Evolutionary conservation across 2,797 vertebrate genomes (phyloP).

Genomic region (Craterocephalus amniculus): DNA sequence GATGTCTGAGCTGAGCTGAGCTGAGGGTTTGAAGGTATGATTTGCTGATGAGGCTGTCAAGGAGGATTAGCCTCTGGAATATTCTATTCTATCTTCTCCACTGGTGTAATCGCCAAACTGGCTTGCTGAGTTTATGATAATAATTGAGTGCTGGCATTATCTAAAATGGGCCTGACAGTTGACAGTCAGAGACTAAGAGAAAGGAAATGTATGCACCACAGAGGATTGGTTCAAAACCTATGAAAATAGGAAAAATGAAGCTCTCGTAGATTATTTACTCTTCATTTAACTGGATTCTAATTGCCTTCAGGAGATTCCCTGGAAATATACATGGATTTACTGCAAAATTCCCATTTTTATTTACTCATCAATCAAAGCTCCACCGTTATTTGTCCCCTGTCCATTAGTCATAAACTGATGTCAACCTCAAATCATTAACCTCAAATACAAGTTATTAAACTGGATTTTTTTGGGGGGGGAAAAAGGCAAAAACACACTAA

Average conservation of each 20-base stretch:
- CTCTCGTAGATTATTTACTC: background rate
- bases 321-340: background rate
- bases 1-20: background rate
- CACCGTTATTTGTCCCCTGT: background rate
- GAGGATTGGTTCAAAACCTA: constrained; percentile 30
- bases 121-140: constrained; percentile 52
- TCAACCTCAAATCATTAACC: background rate
- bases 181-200: constrained; percentile 34
- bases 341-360: background rate
- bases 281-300: background rate
- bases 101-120: constrained; percentile 61
- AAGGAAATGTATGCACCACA: constrained; percentile 30
- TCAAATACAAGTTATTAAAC: no score
- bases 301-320: background rate
- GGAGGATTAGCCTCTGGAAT: constrained; percentile 49
- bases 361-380: background rate
- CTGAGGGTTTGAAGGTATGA: constrained; percentile 17
- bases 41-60: constrained; percentile 57
- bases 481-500: no score
- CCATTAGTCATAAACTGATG: background rate
- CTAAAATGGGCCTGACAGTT: constrained; percentile 52
- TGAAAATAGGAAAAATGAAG: constrained; percentile 14
- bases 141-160: constrained; percentile 70
- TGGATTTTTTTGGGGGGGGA: no score
- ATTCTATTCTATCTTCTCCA: constrained; percentile 48